Evolutionary conservation across 2,797 vertebrate species (phyloP), one percentile per base, ranked within the genome.

Genomic region (Mus spretus): DNA sequence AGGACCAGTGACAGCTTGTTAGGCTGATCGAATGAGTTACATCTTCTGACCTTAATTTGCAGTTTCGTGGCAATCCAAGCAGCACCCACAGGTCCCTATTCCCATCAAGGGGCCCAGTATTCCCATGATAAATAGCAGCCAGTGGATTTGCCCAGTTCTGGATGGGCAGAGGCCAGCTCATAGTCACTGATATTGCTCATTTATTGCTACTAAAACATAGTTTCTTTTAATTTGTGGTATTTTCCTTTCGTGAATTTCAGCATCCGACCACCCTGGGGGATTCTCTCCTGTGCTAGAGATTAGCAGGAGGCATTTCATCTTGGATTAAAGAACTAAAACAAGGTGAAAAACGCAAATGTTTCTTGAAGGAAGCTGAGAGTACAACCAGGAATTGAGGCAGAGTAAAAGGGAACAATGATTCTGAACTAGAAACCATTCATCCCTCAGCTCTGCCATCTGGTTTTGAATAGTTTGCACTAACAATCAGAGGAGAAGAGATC

Each of bases 101-200:
- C 19, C 53, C 34, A 6, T 14, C 22, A n/a, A 34, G 0, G 20
- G 1, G 63, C 6, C 7, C 19, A 44, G 13, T 5, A 50, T 50
- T 81, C 14, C 47, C 2, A 10, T 28, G 0, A 20, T 31, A 0
- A 20, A 3, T 7, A 65, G 12, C 0, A 15, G 11, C 26, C 20
- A 28, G 24, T 31, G 12, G 10, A 50, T 4, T 63, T 61, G 19
- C 17, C 20, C 5, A 67, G 26, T 1, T 47, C 53, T 67, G 15
- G 14, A 6, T 44, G 81, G 40, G 15, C 44, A 47, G 0, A 7
- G 19, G 1, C 11, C 40, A 40, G 31, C 1, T 83, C n/a, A 14
- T 6, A 6, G 2, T 10, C 50, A 11, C 15, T 34, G 9, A 28
- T 19, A 2, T 13, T 77, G 44, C 6, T 20, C 22, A 28, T 91